Conservation (phyloP, 2,797 vertebrate genomes). For the Rhinoraja longicauda region DNA sequence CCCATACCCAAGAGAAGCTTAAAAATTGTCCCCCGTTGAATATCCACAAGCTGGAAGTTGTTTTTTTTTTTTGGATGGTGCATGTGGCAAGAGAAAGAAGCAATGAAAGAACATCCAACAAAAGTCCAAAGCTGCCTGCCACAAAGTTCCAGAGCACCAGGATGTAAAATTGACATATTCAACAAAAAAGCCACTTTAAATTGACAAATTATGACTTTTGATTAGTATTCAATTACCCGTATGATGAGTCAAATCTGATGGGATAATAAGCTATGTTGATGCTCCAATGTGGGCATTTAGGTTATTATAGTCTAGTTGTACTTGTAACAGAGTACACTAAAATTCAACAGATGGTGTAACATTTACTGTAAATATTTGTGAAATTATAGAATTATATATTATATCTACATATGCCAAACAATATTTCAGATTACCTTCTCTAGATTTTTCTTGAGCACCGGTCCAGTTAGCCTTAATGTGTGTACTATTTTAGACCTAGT, state of each 20-base stretch:
- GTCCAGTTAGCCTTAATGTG: neutral
- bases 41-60: neutral
- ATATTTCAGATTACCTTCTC: neutral
- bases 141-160: neutral
- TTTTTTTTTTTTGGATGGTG: too few species aligned
- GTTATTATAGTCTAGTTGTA: conserved; percentile 3
- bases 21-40: neutral
- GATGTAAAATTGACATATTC: neutral
- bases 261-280: neutral
- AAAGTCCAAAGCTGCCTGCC: neutral
- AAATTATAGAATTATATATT: conserved; percentile 24
- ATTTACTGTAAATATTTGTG: conserved; percentile 21
- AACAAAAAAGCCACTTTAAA: conserved; percentile 10
- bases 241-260: conserved; percentile 35
- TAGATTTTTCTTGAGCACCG: neutral
- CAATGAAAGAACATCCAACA: neutral
- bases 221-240: conserved; percentile 33
- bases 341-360: conserved; percentile 16
- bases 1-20: neutral
- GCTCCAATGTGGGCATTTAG: conserved; percentile 12
- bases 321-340: conserved; percentile 1
- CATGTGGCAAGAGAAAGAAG: neutral
- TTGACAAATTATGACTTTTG: conserved; percentile 32
- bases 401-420: neutral
- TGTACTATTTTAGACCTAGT: neutral